Base-by-base conservation (phyloP, 2,888 invertebrate genomes). In the Caradrina clavipalpis region DNA sequence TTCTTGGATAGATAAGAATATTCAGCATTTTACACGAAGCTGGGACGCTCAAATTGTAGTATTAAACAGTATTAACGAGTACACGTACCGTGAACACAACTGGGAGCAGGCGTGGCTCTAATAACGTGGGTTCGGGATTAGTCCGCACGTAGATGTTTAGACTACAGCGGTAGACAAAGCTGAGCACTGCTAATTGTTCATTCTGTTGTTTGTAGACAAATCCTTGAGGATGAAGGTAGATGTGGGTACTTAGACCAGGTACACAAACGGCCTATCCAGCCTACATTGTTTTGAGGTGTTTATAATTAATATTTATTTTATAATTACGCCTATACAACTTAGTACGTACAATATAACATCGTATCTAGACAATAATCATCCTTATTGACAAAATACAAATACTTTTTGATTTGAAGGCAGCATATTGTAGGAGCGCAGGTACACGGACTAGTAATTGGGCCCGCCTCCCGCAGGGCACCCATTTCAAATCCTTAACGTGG, bases 401-500 rank as follows among this genome's bases (percentile, higher is more conserved):
- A 76, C 63, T 65, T 64, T 80, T 72, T 79, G 78, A 78, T 82
- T 79, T 81, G 61, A 70, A 73, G 80, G 77, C 71, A 81, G 57
- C 71, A 49, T 59, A 70, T 65, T 73, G 72, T 75, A 57, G 68
- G 64, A 42, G 51, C 81, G 84, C 89, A 90, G 92, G 90, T 90
- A 92, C 82, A 86, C 81, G 85, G 87, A 67, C 82, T 84, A 87
- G 90, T 92, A 93, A 94, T 93, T 92, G 92, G 89, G 86, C 81
- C 87, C 84, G 81, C 85, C 89, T 86, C 92, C 90, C 91, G 87
- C 87, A 85, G 91, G 92, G 91, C 87, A 87, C 89, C 89, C 90
- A 88, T 92, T 89, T 87, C 89, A 88, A 88, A 90, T 89, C 90
- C 90, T 90, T 88, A 90, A 91, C 90, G 86, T 88, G 87, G 87